A percentile compares a stretch with the other conserved stretches of the same genome.
Conservation (phyloP, 2,888 invertebrate species). For the Melinaea menophilus region DNA sequence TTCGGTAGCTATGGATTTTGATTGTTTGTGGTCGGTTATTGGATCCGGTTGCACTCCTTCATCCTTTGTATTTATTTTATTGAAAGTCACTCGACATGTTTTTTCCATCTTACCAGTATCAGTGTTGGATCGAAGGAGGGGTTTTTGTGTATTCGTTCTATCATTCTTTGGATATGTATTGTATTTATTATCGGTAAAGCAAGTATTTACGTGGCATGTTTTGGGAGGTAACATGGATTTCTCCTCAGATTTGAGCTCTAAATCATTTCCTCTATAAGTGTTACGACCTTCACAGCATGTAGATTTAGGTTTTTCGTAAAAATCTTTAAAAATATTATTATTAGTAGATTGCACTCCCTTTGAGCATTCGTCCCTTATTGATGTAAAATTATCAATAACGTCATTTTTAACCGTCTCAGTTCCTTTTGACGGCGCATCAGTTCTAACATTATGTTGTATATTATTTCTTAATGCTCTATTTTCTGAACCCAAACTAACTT, state of each 20-base stretch:
- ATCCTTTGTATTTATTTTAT: constrained; percentile 21
- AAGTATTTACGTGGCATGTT: constrained; percentile 28
- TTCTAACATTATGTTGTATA: constrained; percentile 13
- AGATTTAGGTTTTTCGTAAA: constrained; percentile 18
- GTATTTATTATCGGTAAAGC: constrained; percentile 31
- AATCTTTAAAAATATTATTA: constrained; percentile 34
- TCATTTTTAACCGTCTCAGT: constrained; percentile 42
- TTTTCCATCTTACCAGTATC: constrained; percentile 42
- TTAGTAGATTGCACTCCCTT: constrained; percentile 51
- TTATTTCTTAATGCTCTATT: constrained; percentile 16
- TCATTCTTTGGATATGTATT: constrained; percentile 52
- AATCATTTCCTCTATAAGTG: constrained; percentile 17
- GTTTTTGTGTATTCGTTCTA: constrained; percentile 40
- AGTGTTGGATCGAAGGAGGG: constrained; percentile 50
- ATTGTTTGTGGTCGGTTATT: constrained; percentile 3
- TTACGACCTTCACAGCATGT: constrained; percentile 1
- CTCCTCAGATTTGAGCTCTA: constrained; percentile 23
- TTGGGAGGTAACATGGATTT: constrained; percentile 4
- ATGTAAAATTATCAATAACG: constrained; percentile 47
- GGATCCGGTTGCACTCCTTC: constrained; percentile 22
- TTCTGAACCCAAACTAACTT: constrained; percentile 42
- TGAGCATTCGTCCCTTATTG: constrained; percentile 48
- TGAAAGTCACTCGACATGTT: constrained; percentile 23
- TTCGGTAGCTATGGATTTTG: constrained; percentile 8
- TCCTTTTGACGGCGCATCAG: constrained; percentile 31